These are phyloP conservation scores for Spisula solida DNA, from an alignment of 2,888 invertebrate species.

Conservation along the genomic window DNA sequence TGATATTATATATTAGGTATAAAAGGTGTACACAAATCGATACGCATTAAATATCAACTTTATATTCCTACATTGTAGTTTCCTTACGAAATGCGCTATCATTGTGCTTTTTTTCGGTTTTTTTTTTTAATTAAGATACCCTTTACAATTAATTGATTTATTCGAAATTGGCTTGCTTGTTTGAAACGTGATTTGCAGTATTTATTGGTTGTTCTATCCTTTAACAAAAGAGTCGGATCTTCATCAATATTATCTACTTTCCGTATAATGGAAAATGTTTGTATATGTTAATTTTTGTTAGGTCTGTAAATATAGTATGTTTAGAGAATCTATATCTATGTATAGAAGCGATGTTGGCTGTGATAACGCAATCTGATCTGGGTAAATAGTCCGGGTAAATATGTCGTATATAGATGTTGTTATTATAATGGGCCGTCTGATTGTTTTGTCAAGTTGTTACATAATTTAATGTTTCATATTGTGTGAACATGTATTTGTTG, in stretches of 20 bases:
- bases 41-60: background rate
- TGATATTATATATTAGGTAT: background rate
- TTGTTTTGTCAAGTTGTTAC: background rate
- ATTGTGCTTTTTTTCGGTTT: background rate
- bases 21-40: background rate
- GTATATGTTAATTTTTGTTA: slow-evolving; percentile 16
- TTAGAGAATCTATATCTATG: background rate
- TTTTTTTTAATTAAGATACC: slow-evolving; percentile 6
- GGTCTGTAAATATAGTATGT: background rate
- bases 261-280: background rate
- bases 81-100: background rate
- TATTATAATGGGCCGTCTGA: background rate
- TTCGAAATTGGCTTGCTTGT: background rate
- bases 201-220: slow-evolving; percentile 7
- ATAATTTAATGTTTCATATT: background rate
- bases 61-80: background rate
- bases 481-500: background rate
- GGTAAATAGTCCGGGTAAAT: background rate
- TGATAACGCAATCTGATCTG: background rate
- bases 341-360: background rate
- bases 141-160: background rate
- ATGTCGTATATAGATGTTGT: background rate
- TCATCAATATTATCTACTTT: background rate
- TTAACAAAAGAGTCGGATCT: background rate
- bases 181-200: background rate